Evolutionary conservation across 2,888 invertebrate genomes (phyloP).

Genomic region (Drosophila suboccidentalis): DNA sequence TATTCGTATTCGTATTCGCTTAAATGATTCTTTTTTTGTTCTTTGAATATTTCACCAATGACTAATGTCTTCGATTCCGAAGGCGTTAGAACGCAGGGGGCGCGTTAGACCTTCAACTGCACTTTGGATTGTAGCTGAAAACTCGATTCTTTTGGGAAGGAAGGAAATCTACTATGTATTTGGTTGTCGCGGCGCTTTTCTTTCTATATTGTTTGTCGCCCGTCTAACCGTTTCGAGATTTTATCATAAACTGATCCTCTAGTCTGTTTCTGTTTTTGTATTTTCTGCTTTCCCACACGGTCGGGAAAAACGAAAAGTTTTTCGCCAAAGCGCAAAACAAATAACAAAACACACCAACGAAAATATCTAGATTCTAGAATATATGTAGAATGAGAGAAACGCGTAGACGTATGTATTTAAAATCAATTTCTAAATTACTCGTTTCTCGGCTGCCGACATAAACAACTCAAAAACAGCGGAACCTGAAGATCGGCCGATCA

Average conservation of each 20-base stretch:
- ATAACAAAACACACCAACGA: conserved; percentile 44
- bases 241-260: conserved; percentile 84
- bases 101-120: conserved; percentile 44
- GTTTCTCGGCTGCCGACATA: conserved; percentile 28
- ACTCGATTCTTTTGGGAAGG: not conserved
- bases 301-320: conserved; percentile 63
- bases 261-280: conserved; percentile 57
- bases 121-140: conserved; percentile 24
- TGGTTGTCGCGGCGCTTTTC: conserved; percentile 34
- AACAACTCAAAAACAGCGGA: conserved; percentile 38
- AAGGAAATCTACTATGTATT: conserved; percentile 17
- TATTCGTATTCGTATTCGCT: conserved; percentile 8
- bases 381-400: conserved; percentile 37
- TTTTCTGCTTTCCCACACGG: conserved; percentile 44
- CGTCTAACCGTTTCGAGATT: conserved; percentile 84
- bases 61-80: conserved; percentile 50
- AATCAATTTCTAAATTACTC: conserved; percentile 49
- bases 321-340: conserved; percentile 62
- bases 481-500: conserved; percentile 32
- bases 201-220: conserved; percentile 53
- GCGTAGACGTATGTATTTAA: conserved; percentile 31
- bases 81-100: conserved; percentile 2
- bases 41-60: conserved; percentile 59
- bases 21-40: conserved; percentile 24
- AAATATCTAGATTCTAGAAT: conserved; percentile 10